Evolutionary conservation across 2,888 invertebrate genomes (phyloP).

Genomic region (Hymenopus coronatus): DNA sequence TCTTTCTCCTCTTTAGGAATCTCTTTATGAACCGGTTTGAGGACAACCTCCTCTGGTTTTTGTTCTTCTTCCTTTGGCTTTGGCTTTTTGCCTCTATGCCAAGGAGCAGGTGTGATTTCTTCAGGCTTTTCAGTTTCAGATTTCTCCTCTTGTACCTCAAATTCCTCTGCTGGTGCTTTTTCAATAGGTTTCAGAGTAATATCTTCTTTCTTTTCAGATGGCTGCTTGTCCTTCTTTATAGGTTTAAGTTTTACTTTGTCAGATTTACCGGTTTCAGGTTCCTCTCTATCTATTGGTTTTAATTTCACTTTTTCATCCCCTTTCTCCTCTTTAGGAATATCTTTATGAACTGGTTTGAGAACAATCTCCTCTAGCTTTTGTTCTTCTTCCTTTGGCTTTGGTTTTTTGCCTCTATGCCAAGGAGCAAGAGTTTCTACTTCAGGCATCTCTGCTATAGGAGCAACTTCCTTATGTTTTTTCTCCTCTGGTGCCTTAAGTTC

Average conservation of each 20-base stretch:
- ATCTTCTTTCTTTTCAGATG: slow-evolving; percentile 23
- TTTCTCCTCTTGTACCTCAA: slow-evolving; percentile 17
- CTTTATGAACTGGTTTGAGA: slow-evolving; percentile 38
- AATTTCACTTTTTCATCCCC: slow-evolving; percentile 32
- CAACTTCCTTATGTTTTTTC: not conserved
- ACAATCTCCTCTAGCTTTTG: slow-evolving; percentile 38
- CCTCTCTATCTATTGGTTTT: slow-evolving; percentile 27
- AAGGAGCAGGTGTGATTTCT: slow-evolving; percentile 14
- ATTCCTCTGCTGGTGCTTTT: not conserved
- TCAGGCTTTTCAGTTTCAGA: slow-evolving; percentile 10
- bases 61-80: slow-evolving; percentile 13
- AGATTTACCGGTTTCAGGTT: slow-evolving; percentile 26
- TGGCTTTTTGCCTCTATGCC: slow-evolving; percentile 16
- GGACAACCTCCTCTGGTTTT: slow-evolving; percentile 47
- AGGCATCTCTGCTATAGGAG: too few species aligned
- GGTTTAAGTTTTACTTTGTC: slow-evolving; percentile 34
- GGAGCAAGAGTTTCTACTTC: slow-evolving; percentile 25
- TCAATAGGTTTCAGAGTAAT: not conserved
- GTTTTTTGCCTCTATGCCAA: slow-evolving; percentile 40
- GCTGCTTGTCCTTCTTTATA: slow-evolving; percentile 21
- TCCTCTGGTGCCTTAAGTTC: not conserved
- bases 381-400: slow-evolving; percentile 22
- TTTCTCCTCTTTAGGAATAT: slow-evolving; percentile 29
- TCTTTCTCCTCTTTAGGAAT: slow-evolving; percentile 42
- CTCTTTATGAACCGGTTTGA: slow-evolving; percentile 47